Conservation (phyloP, 2,888 invertebrate genomes). For the Tolmerus cingulatus region DNA sequence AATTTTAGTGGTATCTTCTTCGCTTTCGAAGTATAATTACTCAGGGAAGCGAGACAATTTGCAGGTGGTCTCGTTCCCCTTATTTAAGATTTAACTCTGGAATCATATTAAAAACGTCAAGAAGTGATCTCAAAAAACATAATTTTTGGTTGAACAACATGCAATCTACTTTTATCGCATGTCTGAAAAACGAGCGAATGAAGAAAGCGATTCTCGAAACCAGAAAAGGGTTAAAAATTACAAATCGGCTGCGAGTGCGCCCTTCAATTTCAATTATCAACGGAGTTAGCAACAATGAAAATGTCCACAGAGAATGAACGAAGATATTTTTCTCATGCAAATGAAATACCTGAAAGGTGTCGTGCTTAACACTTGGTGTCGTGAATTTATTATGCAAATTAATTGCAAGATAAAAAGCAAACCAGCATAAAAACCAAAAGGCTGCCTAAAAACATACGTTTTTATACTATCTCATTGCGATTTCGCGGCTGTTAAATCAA, state of each 20-base stretch:
- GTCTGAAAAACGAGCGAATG: not conserved
- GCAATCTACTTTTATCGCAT: not conserved
- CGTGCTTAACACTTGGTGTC: constrained; percentile 8
- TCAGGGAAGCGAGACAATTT: not conserved
- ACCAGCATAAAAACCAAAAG: not conserved
- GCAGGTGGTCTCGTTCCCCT: not conserved
- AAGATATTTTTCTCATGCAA: constrained; percentile 18
- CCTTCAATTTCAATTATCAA: constrained; percentile 7
- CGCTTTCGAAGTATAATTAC: not conserved
- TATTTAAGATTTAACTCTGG: not conserved
- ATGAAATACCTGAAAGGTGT: constrained; percentile 21
- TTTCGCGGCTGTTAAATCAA: not conserved
- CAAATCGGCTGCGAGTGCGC: not conserved
- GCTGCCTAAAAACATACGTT: not conserved
- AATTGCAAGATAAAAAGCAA: not conserved
- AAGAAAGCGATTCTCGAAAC: not conserved
- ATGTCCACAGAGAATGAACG: not conserved
- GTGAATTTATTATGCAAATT: constrained; percentile 27
- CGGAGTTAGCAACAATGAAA: not conserved
- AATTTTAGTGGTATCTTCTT: not conserved
- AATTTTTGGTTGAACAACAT: not conserved
- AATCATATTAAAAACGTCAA: not conserved
- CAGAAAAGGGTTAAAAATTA: not conserved
- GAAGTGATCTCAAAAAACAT: not conserved
- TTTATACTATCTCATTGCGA: not conserved